Conservation (phyloP, 2,888 invertebrate genomes). For the Auanema freiburgensis region DNA sequence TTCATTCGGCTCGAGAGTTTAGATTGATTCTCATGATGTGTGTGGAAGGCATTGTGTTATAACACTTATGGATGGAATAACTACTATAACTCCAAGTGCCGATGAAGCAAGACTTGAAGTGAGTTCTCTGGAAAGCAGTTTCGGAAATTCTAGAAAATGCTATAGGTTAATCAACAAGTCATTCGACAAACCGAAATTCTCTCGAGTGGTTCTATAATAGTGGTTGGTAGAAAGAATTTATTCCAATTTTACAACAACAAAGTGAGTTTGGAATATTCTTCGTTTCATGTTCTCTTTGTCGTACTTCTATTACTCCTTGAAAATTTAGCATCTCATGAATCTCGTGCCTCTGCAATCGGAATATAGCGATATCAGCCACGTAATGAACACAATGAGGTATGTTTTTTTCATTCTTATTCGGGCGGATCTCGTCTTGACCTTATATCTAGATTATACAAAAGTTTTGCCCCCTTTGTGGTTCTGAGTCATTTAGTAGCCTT, state of each 20-base stretch:
- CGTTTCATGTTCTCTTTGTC: no score
- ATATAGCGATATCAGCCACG: no score
- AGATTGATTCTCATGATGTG: conserved; percentile 82
- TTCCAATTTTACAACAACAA: conserved; percentile 66
- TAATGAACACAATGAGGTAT: no score
- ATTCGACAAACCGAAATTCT: conserved; percentile 89
- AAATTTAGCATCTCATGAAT: no score
- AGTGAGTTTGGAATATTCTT: conserved; percentile 7
- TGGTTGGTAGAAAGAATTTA: conserved; percentile 67
- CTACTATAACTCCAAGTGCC: conserved; percentile 88
- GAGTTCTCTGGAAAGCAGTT: conserved; percentile 6
- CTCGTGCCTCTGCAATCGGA: no score
- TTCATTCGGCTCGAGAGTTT: conserved; percentile 39
- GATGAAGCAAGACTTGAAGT: conserved; percentile 86
- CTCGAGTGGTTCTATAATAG: conserved; percentile 68
- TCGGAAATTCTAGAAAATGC: neutral
- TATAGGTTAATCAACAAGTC: conserved; percentile 81
- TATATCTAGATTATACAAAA: no score
- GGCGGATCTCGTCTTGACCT: no score
- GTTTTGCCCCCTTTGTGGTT: no score
- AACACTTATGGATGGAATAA: conserved; percentile 85
- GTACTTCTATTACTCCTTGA: no score
- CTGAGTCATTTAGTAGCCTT: no score
- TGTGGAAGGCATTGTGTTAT: conserved; percentile 93
- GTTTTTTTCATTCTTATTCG: no score